Evolutionary conservation across 2,888 invertebrate genomes (phyloP), one percentile per base, ranked within the genome.

Genomic region (Tinea semifulvella): DNA sequence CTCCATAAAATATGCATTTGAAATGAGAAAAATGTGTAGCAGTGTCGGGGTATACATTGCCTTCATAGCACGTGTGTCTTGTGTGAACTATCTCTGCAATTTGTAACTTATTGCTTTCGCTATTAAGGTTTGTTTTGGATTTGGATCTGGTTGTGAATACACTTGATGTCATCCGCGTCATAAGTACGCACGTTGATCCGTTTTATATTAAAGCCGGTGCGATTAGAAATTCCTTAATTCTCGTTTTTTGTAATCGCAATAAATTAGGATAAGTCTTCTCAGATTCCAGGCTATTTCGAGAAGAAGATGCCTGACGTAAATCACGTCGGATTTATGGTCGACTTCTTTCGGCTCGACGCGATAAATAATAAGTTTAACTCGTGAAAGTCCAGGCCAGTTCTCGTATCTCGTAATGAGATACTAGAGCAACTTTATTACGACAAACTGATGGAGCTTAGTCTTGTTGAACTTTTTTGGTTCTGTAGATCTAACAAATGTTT

Each of bases 1-100:
- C 63, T 63, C 63, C 66, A 74, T 77, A 74, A 77, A 76, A 74
- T 76, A 79, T 77, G 75, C 77, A 77, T 70, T 63, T 63, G 67
- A 72, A 74, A 77, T 71, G 72, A 75, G 76, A 77, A 77, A 76
- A 76, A 76, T 75, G 66, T 76, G 71, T 74, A 68, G 68, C 20
- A 22, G 22, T 22, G 20, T 36, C 10, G 18, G 16, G 10, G 36
- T 36, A 6, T 16, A 16, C 11, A 36, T 36, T 31, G 17, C 16
- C 36, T 36, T 36, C 3, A 16, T 14, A 3, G 18, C 31, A 13
- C 11, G 13, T 13, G 2, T 2, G 31, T 3, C 14, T 27, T 27
- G 11, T 2, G 31, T 31, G 2, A 31, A 11, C 14, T 31, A 2
- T 31, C 6, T 7, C 11, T 13, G 7, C 13, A 14, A 31, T 31